These are phyloP conservation scores for Tethea ocularis DNA, from an alignment of 2,888 invertebrate species.

Conservation along the genomic window DNA sequence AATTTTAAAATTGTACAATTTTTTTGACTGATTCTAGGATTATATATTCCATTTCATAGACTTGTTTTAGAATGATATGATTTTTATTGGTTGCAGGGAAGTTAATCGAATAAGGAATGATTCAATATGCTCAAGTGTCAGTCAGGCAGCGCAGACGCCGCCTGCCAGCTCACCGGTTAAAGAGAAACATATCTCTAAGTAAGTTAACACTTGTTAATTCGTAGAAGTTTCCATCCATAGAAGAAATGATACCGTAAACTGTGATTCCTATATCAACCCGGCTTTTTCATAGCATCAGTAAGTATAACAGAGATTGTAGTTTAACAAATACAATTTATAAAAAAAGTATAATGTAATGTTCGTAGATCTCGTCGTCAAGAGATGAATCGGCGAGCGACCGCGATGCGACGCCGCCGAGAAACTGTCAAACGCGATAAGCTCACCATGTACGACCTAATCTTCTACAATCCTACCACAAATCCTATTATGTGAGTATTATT, in stretches of 20 bases:
- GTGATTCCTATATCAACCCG: too few relatives aligned
- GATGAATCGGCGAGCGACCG: slow-evolving; percentile 55
- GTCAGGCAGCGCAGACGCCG: slow-evolving; percentile 49
- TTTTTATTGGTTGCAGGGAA: slow-evolving; percentile 56
- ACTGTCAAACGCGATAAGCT: slow-evolving; percentile 82
- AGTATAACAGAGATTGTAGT: too few relatives aligned
- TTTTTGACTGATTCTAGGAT: too few relatives aligned
- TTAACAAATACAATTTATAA: too few relatives aligned
- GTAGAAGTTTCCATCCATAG: too few relatives aligned
- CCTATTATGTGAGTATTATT: slow-evolving; percentile 86
- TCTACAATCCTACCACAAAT: slow-evolving; percentile 92
- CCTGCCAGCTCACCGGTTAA: slow-evolving; percentile 58
- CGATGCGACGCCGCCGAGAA: slow-evolving; percentile 60
- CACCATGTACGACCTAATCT: slow-evolving; percentile 96
- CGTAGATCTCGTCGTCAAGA: slow-evolving; percentile 62
- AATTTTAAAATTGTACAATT: too few relatives aligned
- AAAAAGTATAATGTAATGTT: slow-evolving; percentile 3
- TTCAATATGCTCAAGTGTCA: slow-evolving; percentile 73
- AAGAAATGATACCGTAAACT: too few relatives aligned
- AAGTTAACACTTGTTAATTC: slow-evolving; percentile 24
- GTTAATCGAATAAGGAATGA: slow-evolving; percentile 74
- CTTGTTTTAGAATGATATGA: too few relatives aligned
- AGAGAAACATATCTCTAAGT: slow-evolving; percentile 58
- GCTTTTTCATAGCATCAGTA: too few relatives aligned
- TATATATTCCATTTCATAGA: too few relatives aligned